Conservation (phyloP, 2,888 invertebrate genomes). For the Drosophila emarginata region DNA sequence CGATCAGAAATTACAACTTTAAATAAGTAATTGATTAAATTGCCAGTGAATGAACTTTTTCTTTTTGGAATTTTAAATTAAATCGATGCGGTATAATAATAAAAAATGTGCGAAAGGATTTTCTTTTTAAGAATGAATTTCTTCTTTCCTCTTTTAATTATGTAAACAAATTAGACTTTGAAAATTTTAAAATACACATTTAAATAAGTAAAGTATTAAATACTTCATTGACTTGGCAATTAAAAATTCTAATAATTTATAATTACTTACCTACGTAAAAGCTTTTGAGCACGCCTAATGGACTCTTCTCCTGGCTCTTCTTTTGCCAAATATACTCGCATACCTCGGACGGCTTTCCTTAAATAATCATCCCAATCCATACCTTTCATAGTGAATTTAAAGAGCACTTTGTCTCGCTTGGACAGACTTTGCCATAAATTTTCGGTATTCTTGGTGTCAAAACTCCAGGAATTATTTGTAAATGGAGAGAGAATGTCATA, state of each 20-base stretch:
- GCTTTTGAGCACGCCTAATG: slow-evolving; percentile 85
- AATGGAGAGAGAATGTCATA: slow-evolving; percentile 89
- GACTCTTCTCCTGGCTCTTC: slow-evolving; percentile 86
- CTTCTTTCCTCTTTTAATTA: no score
- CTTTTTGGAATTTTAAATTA: no score
- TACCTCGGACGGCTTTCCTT: slow-evolving; percentile 86
- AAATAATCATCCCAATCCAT: slow-evolving; percentile 86
- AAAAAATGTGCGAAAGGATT: no score
- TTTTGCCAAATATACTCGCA: slow-evolving; percentile 89
- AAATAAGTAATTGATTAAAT: neutral
- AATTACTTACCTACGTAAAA: slow-evolving; percentile 85
- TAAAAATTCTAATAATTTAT: no score
- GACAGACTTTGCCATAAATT: slow-evolving; percentile 82
- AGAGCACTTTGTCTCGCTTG: slow-evolving; percentile 83
- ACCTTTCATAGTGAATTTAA: slow-evolving; percentile 88
- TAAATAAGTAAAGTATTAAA: no score
- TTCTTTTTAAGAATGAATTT: no score
- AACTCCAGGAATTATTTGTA: slow-evolving; percentile 87
- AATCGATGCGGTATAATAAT: no score
- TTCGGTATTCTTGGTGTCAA: slow-evolving; percentile 85
- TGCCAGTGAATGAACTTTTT: no score
- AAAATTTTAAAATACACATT: no score
- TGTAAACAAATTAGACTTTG: no score
- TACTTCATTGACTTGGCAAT: no score
- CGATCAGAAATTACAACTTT: neutral